phyloP scores from a whole-genome alignment of 2,797 vertebrate species.

The Anniella stebbinsi region DNA sequence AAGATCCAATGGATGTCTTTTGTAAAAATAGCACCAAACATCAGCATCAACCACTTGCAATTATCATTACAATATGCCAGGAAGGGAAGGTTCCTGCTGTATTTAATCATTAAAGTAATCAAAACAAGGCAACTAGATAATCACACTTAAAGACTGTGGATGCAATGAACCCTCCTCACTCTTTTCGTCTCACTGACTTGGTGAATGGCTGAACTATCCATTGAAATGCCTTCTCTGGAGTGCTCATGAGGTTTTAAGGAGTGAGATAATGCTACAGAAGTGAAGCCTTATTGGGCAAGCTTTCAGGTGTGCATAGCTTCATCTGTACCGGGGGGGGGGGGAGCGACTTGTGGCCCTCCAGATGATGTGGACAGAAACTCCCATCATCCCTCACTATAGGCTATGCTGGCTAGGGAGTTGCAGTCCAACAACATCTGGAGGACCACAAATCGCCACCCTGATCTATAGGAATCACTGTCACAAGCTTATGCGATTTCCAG shows the following conservation, averaged over 20 bases:
- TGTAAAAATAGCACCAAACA: background rate
- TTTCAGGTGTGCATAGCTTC: background rate
- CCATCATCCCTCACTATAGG: no score
- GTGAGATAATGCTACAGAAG: background rate
- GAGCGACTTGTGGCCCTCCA: no score
- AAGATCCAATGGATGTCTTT: no score
- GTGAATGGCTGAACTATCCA: no score
- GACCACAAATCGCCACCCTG: no score
- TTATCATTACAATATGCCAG: background rate
- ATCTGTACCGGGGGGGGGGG: no score
- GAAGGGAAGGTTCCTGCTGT: background rate
- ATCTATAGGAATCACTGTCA: background rate
- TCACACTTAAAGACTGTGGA: background rate
- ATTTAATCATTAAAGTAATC: background rate
- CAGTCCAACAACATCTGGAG: no score
- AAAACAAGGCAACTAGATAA: background rate
- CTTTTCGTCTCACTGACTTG: background rate
- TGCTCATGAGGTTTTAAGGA: background rate
- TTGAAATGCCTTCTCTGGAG: background rate
- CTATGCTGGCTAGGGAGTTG: no score
- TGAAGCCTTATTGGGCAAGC: background rate
- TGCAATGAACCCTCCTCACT: background rate
- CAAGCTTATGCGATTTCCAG: rapidly evolving
- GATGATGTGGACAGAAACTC: no score
- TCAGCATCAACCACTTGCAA: background rate